Conservation (phyloP, 2,888 invertebrate species). For the Linnaemya tessellans region DNA sequence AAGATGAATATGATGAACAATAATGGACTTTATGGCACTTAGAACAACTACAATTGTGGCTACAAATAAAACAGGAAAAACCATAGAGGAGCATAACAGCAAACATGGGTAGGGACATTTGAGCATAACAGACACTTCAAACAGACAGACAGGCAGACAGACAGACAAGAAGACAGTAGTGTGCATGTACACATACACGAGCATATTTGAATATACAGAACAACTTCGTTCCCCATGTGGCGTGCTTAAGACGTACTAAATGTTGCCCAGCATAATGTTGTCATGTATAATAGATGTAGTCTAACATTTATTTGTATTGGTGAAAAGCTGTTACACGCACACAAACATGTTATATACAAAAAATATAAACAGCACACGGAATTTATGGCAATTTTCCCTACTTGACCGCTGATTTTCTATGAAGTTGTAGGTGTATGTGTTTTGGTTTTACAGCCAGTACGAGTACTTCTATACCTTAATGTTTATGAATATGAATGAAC, state of each 20-base stretch:
- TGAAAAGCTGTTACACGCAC: neutral
- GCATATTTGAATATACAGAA: conserved; percentile 9
- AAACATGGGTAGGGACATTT: conserved; percentile 3
- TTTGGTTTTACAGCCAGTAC: neutral
- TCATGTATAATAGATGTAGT: no score
- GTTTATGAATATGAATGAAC: neutral
- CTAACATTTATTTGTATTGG: conserved; percentile 7
- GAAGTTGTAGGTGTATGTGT: conserved; percentile 7
- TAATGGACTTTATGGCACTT: conserved; percentile 62
- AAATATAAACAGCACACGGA: conserved; percentile 21
- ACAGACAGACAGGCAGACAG: neutral
- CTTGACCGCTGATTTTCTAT: conserved; percentile 62
- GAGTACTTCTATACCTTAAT: neutral
- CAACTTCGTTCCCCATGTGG: conserved; percentile 51
- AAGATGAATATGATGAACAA: conserved; percentile 67
- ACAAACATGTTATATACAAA: neutral
- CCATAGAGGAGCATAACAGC: neutral
- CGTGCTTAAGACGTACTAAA: conserved; percentile 48
- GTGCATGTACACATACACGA: neutral
- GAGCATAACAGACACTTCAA: conserved; percentile 15
- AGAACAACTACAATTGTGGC: conserved; percentile 30
- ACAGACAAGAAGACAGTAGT: conserved; percentile 18
- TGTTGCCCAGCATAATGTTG: conserved; percentile 20
- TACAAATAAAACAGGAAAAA: conserved; percentile 2
- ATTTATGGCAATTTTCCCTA: conserved; percentile 53